phyloP scores from a whole-genome alignment of 1,140 invertebrate species.

The Drosophila sp. region DNA sequence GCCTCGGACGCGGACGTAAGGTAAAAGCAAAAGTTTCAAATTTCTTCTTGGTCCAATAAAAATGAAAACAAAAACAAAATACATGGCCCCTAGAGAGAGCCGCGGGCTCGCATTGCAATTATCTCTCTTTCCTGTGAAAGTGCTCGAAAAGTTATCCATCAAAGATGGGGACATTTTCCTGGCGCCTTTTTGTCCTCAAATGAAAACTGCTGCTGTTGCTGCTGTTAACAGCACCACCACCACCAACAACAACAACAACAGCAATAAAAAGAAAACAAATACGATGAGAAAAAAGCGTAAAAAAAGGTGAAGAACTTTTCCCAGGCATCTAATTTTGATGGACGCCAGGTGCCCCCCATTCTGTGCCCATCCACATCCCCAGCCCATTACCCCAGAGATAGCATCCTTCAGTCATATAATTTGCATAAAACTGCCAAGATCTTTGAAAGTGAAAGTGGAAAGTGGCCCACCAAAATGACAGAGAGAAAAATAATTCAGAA shows the following conservation, averaged over 20 bases:
- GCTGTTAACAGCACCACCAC: slow-evolving; percentile 1
- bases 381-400: not conserved
- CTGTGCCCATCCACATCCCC: not conserved
- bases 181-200: slow-evolving; percentile 51
- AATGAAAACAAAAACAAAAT: slow-evolving; percentile 32
- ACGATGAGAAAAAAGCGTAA: not conserved
- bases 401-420: not conserved
- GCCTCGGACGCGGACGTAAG: not conserved
- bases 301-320: slow-evolving; percentile 2
- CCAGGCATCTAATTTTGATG: slow-evolving; percentile 10
- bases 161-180: slow-evolving; percentile 31
- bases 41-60: slow-evolving; percentile 57
- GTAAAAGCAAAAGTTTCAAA: slow-evolving; percentile 58
- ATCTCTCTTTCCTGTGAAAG: slow-evolving; percentile 36
- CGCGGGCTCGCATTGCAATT: slow-evolving; percentile 65
- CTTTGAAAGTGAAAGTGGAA: slow-evolving; percentile 18
- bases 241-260: not conserved
- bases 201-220: slow-evolving; percentile 56
- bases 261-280: slow-evolving; percentile 1
- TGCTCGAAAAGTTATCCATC: slow-evolving; percentile 62
- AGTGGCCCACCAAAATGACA: not conserved
- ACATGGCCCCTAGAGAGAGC: slow-evolving; percentile 2
- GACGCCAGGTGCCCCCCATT: slow-evolving; percentile 9
- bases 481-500: not conserved
- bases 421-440: slow-evolving; percentile 18